phyloP scores from a whole-genome alignment of 2,113 vertebrate genomes.

The Aphelocoma coerulescens region DNA sequence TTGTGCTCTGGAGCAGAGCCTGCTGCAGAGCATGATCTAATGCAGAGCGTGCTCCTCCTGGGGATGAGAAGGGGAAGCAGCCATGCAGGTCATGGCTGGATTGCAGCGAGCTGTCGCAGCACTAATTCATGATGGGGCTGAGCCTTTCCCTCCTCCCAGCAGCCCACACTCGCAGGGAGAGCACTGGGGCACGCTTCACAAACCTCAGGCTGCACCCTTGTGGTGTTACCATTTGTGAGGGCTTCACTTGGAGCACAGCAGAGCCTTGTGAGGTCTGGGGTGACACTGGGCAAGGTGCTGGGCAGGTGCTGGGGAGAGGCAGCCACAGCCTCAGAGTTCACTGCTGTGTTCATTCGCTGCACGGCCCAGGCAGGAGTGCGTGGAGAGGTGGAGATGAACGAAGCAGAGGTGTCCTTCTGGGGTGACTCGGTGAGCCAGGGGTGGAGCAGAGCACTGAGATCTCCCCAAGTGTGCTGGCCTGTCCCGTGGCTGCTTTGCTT shows the following conservation, averaged over 20 bases:
- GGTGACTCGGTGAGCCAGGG: background rate
- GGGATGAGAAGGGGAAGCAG: conserved; percentile 16
- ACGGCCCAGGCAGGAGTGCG: background rate
- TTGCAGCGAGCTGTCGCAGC: conserved; percentile 11
- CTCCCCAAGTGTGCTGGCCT: background rate
- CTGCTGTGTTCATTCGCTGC: background rate
- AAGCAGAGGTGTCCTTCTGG: background rate
- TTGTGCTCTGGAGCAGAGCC: conserved; percentile 28
- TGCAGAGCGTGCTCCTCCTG: conserved; percentile 8
- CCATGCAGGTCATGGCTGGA: conserved; percentile 3
- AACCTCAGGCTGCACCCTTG: background rate
- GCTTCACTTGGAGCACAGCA: background rate
- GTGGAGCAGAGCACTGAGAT: background rate
- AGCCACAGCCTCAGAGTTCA: background rate
- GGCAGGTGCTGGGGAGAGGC: background rate
- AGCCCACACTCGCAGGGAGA: background rate
- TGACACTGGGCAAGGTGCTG: background rate
- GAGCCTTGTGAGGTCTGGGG: background rate
- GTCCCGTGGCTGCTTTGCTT: background rate
- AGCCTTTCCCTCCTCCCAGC: background rate
- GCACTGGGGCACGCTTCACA: background rate
- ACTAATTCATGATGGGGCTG: background rate
- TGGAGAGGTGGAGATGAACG: background rate
- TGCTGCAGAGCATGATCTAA: conserved; percentile 20
- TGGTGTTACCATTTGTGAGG: background rate